These are phyloP conservation scores for Corythucha ciliata DNA, from an alignment of 2,888 invertebrate genomes.

Conservation along the genomic window DNA sequence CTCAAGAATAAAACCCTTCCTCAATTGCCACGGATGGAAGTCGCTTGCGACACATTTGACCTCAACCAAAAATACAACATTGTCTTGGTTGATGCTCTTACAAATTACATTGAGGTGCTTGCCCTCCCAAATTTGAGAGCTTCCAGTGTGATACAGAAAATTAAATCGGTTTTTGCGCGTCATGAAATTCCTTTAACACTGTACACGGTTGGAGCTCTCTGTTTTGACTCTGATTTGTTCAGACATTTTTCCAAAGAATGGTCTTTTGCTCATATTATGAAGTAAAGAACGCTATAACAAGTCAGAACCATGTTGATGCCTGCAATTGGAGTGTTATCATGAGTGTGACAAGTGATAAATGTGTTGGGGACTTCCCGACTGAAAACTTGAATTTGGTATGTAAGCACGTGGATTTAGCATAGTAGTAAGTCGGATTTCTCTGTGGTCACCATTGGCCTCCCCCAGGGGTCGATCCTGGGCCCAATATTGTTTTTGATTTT, in stretches of 20 bases:
- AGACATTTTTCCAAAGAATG: constrained; percentile 8
- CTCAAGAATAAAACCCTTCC: background rate
- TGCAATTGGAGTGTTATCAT: too few relatives aligned
- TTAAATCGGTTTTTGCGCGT: constrained; percentile 18
- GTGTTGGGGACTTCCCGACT: too few relatives aligned
- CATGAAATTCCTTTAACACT: constrained; percentile 18
- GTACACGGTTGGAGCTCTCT: constrained; percentile 14
- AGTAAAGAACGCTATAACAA: too few relatives aligned
- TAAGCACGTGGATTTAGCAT: too few relatives aligned
- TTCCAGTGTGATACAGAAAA: constrained; percentile 20
- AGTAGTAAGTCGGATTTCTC: too few relatives aligned
- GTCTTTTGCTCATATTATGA: constrained; percentile 8
- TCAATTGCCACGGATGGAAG: background rate
- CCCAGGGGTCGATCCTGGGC: too few relatives aligned
- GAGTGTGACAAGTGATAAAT: too few relatives aligned
- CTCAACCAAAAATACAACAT: constrained; percentile 1
- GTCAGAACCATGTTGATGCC: too few relatives aligned
- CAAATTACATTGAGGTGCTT: constrained; percentile 1
- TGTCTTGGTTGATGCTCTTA: constrained; percentile 6
- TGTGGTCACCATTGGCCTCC: too few relatives aligned
- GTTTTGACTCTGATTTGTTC: constrained; percentile 7
- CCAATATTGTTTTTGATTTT: too few relatives aligned
- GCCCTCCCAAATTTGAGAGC: constrained; percentile 1
- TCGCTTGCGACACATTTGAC: background rate
- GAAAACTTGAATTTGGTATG: too few relatives aligned